Conservation (phyloP, 2,113 vertebrate species). For the Diadophis punctatus region DNA sequence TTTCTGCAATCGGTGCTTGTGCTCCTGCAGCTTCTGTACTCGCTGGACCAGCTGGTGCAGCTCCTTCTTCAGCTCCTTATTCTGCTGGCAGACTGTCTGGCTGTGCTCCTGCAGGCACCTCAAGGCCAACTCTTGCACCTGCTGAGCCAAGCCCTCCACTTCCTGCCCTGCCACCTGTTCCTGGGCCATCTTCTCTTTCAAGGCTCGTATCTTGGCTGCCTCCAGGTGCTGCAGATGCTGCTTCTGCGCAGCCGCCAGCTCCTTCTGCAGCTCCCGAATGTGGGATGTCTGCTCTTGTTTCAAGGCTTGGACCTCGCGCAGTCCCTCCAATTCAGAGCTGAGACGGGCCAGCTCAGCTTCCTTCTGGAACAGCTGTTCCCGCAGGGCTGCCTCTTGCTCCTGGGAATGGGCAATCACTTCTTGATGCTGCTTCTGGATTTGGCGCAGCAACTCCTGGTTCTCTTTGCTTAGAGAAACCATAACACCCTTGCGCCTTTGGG, state of each 20-base stretch:
- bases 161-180: slow-evolving; percentile 40
- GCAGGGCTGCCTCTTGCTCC: neutral
- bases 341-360: slow-evolving; percentile 23
- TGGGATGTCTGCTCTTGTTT: slow-evolving; percentile 55
- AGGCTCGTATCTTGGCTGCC: slow-evolving; percentile 39
- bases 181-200: slow-evolving; percentile 43
- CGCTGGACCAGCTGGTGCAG: slow-evolving; percentile 20
- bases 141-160: slow-evolving; percentile 10
- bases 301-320: slow-evolving; percentile 19
- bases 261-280: slow-evolving; percentile 54
- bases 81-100: slow-evolving; percentile 19
- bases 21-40: slow-evolving; percentile 18
- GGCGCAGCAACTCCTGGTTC: slow-evolving; percentile 40
- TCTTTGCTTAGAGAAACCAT: slow-evolving; percentile 50
- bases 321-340: slow-evolving; percentile 20
- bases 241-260: slow-evolving; percentile 37
- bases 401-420: slow-evolving; percentile 19
- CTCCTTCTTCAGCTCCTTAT: slow-evolving; percentile 38
- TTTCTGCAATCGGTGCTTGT: slow-evolving; percentile 13
- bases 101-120: slow-evolving; percentile 17
- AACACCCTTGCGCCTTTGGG: slow-evolving; percentile 46
- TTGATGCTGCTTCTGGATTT: slow-evolving; percentile 45
- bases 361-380: slow-evolving; percentile 34
- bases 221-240: slow-evolving; percentile 31
- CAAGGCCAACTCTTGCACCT: slow-evolving; percentile 41